A percentile compares a stretch with the other conserved stretches of the same genome.
Conservation (phyloP, 23 tunicate genomes). For the Oikopleura vanhoeffeni region DNA sequence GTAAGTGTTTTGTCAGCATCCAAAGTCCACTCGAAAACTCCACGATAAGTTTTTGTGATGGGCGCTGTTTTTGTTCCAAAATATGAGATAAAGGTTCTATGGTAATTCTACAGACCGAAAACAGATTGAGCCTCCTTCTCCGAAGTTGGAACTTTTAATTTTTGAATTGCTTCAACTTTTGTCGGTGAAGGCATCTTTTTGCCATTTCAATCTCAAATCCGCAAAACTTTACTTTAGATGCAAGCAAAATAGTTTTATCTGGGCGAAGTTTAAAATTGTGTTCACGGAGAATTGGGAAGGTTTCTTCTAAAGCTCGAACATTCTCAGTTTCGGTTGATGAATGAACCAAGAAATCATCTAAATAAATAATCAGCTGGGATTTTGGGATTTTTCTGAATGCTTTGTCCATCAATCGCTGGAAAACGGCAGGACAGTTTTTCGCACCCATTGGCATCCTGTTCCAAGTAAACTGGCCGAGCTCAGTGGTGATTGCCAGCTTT, state of each 20-base stretch:
- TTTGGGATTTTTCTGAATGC: background rate
- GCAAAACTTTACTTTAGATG: background rate
- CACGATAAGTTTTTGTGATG: background rate
- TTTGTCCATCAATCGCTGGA: constrained; percentile 1
- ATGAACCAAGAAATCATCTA: background rate
- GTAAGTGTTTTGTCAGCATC: background rate
- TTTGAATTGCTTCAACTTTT: background rate
- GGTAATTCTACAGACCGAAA: background rate
- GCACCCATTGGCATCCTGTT: background rate
- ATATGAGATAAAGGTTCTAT: background rate
- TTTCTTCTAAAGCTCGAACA: background rate
- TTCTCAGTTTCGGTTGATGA: background rate
- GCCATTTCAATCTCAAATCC: background rate
- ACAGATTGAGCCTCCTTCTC: background rate
- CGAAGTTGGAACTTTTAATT: background rate
- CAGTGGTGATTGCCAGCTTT: background rate
- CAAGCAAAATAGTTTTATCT: background rate
- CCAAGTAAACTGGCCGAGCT: background rate
- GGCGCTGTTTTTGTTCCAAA: background rate
- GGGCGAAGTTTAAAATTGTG: background rate
- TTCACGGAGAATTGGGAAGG: background rate
- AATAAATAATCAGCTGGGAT: background rate
- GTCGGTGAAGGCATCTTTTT: background rate
- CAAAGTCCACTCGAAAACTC: background rate
- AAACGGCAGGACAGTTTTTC: background rate